These are phyloP conservation scores for Cliona cf. orientalis DNA, from an alignment of 37 sponge, comb jelly and placozoan species.

Conservation along the genomic window DNA sequence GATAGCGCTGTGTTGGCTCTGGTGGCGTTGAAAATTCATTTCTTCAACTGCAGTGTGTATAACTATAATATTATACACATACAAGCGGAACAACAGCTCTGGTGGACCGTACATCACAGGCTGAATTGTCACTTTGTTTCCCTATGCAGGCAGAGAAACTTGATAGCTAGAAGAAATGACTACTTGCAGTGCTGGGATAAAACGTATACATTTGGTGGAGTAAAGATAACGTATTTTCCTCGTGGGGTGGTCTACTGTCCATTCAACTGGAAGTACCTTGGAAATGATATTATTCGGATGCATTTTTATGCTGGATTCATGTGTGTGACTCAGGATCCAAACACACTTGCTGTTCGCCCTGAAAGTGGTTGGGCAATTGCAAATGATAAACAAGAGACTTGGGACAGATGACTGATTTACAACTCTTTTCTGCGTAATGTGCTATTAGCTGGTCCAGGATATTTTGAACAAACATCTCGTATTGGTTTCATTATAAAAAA, in stretches of 20 bases:
- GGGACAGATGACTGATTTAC: no score
- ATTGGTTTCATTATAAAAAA: no score
- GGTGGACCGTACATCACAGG: constrained; percentile 16
- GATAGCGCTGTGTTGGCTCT: no score
- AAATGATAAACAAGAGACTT: constrained; percentile 23
- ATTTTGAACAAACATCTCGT: no score
- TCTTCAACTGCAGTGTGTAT: no score
- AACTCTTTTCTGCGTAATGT: no score
- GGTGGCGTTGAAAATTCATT: no score
- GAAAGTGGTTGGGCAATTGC: constrained; percentile 62
- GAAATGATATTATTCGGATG: constrained; percentile 5
- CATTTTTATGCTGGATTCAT: constrained; percentile 58
- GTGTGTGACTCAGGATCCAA: constrained; percentile 34
- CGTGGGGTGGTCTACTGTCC: constrained; percentile 36
- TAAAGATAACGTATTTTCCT: constrained; percentile 16
- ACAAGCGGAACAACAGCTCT: constrained; percentile 20
- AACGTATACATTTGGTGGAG: background rate
- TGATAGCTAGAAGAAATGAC: background rate
- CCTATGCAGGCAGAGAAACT: constrained; percentile 11
- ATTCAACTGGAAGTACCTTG: constrained; percentile 52
- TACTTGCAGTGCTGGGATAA: background rate
- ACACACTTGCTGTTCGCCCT: constrained; percentile 34
- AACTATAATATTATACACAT: no score
- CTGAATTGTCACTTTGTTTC: constrained; percentile 51
- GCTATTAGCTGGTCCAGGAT: no score